Evolutionary conservation across 2,113 vertebrate species (phyloP).

Genomic region (Panthera leo): DNA sequence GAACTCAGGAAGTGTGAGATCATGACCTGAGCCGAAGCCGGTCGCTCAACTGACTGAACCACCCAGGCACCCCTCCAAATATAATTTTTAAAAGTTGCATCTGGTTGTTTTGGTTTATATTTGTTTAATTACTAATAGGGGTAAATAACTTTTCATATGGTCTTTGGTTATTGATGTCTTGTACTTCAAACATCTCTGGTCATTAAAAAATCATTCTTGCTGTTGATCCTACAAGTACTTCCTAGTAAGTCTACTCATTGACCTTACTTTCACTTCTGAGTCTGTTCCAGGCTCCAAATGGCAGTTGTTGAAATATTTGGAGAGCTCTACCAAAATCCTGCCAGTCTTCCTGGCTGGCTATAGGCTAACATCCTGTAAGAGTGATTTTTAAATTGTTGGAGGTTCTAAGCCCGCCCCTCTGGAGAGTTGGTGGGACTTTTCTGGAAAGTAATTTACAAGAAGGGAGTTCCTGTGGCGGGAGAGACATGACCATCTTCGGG

Average conservation of each 20-base stretch:
- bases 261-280: not conserved
- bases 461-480: not conserved
- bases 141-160: not conserved
- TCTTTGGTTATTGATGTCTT: not conserved
- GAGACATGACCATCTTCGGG: rapidly evolving
- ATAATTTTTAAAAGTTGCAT: not conserved
- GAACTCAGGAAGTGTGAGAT: too few relatives aligned
- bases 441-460: not conserved
- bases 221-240: not conserved
- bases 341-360: not conserved
- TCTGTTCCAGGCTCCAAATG: not conserved
- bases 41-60: too few relatives aligned
- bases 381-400: not conserved
- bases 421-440: not conserved
- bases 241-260: not conserved
- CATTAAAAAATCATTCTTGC: not conserved
- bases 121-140: not conserved
- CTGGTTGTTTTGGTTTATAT: not conserved
- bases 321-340: not conserved
- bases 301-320: not conserved
- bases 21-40: too few relatives aligned
- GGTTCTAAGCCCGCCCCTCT: not conserved
- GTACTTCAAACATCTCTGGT: not conserved
- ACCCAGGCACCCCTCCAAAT: too few relatives aligned
- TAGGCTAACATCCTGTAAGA: not conserved